Conservation (phyloP, 2,797 vertebrate genomes). For the Melanotaenia nigrans region DNA sequence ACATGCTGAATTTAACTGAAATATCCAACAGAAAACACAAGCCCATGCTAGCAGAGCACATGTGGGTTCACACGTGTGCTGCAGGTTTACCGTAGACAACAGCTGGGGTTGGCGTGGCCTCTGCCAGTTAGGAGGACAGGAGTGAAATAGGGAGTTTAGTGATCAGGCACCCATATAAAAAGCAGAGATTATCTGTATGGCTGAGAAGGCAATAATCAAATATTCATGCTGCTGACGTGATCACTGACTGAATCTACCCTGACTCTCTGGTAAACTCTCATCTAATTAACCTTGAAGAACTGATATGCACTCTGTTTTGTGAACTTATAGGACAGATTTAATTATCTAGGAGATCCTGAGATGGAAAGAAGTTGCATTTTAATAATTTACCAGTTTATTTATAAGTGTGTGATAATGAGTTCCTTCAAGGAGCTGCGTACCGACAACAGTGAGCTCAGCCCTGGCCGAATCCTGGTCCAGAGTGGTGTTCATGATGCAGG, state of each 20-base stretch:
- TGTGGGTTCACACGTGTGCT: constrained; percentile 40
- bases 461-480: constrained; percentile 94
- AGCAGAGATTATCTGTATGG: constrained; percentile 51
- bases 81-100: constrained; percentile 92
- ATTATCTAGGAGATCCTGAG: constrained; percentile 34
- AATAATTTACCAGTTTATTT: constrained; percentile 28
- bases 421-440: constrained; percentile 79
- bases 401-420: constrained; percentile 12
- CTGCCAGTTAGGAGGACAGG: constrained; percentile 89
- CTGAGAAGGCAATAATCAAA: constrained; percentile 52
- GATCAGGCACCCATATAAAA: constrained; percentile 64
- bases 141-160: constrained; percentile 84
- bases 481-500: constrained; percentile 92
- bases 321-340: constrained; percentile 18
- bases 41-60: constrained; percentile 48
- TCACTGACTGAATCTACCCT: constrained; percentile 32
- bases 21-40: constrained; percentile 54
- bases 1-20: constrained; percentile 72
- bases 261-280: constrained; percentile 32
- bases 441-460: constrained; percentile 92
- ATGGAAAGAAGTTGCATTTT: constrained; percentile 15
- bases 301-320: constrained; percentile 28
- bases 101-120: constrained; percentile 91
- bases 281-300: constrained; percentile 52
- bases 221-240: constrained; percentile 59